Percentiles rank a stretch among this genome's conserved stretches.
phyloP scores from a whole-genome alignment of 2,888 invertebrate genomes.

The Limnephilus marmoratus region DNA sequence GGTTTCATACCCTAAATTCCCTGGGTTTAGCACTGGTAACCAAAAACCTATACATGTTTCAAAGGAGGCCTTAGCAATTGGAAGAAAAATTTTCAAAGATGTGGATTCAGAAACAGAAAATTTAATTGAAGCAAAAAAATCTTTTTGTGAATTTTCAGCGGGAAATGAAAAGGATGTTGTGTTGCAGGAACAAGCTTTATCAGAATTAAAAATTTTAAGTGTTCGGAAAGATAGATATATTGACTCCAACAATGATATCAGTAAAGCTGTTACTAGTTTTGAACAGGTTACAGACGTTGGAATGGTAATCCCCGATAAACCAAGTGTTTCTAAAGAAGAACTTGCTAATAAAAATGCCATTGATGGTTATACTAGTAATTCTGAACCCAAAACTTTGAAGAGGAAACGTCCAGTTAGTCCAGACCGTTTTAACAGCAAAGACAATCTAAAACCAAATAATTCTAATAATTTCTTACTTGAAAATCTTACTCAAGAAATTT shows the following conservation, averaged over 20 bases:
- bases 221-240: background rate
- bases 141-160: conserved; percentile 48
- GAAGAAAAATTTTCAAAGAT: background rate
- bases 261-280: background rate
- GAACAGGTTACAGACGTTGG: background rate
- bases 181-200: conserved; percentile 35
- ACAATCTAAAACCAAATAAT: background rate
- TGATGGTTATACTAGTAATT: background rate
- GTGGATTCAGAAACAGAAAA: too few species aligned
- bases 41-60: background rate
- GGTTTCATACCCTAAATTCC: too few species aligned
- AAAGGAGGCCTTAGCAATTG: background rate
- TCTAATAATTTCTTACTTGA: conserved; percentile 49
- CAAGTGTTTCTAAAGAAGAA: background rate
- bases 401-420: background rate
- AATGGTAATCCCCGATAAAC: background rate
- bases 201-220: conserved; percentile 67
- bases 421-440: background rate
- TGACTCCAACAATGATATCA: background rate
- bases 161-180: conserved; percentile 42
- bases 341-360: background rate
- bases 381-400: background rate
- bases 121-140: background rate
- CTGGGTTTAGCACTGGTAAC: background rate
- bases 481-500: conserved; percentile 69